These are phyloP conservation scores for Cephus cinctus DNA, from an alignment of 1,140 invertebrate species.

Conservation along the genomic window DNA sequence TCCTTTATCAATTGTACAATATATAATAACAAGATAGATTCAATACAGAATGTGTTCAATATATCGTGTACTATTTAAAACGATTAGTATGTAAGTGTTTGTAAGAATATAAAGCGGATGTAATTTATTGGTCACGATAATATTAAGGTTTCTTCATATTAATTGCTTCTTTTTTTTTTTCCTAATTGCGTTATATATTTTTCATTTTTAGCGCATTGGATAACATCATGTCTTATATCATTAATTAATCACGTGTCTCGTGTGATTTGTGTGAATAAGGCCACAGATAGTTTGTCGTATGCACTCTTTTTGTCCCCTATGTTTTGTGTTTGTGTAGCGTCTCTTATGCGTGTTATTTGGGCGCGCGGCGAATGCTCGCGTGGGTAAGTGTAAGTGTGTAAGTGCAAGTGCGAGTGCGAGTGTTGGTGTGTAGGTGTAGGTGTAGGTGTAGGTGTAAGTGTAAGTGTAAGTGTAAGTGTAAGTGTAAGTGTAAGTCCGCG, in stretches of 20 bases:
- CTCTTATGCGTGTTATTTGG: slow-evolving; percentile 23
- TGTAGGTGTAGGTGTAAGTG: no score
- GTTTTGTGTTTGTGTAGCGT: slow-evolving; percentile 14
- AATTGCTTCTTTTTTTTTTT: slow-evolving; percentile 22
- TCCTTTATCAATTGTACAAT: slow-evolving; percentile 52
- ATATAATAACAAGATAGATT: slow-evolving; percentile 44
- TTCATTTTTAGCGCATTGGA: slow-evolving; percentile 2
- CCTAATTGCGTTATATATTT: slow-evolving; percentile 20
- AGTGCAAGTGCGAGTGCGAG: not conserved
- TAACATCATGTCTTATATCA: slow-evolving; percentile 32
- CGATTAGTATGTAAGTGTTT: slow-evolving; percentile 50
- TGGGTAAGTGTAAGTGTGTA: not conserved
- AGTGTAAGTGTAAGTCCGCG: slow-evolving; percentile 2
- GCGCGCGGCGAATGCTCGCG: slow-evolving; percentile 7
- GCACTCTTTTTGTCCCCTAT: no score
- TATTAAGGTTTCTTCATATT: slow-evolving; percentile 11
- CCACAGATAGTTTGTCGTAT: slow-evolving; percentile 28
- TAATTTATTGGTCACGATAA: slow-evolving; percentile 39
- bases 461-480: slow-evolving; percentile 10
- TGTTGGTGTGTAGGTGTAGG: not conserved
- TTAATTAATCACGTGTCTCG: slow-evolving; percentile 25
- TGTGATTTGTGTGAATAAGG: slow-evolving; percentile 33
- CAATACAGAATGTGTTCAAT: slow-evolving; percentile 43
- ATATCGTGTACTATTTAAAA: slow-evolving; percentile 47
- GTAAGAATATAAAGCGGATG: slow-evolving; percentile 44